Percentiles rank a stretch among this genome's conserved stretches.
Evolutionary conservation across 2,888 invertebrate genomes (phyloP).

Genomic region (Eueremaeus valkanovi): DNA sequence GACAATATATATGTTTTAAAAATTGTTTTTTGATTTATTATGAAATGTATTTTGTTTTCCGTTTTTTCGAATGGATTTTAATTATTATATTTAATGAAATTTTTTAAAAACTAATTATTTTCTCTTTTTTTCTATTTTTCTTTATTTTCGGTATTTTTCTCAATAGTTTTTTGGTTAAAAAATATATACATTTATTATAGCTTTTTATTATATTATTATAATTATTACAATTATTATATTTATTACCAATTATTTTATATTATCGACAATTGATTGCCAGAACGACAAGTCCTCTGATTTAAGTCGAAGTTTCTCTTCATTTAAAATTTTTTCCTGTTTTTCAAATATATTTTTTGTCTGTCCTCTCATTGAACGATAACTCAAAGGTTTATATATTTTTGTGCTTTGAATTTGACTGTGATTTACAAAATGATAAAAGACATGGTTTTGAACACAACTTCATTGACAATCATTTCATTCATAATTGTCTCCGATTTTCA

Average conservation of each 20-base stretch:
- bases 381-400: constrained; percentile 31
- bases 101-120: not conserved
- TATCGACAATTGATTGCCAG: not conserved
- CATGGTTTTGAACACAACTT: constrained; percentile 10
- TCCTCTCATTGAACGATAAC: constrained; percentile 21
- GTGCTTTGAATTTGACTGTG: constrained; percentile 32
- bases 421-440: constrained; percentile 28
- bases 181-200: not conserved
- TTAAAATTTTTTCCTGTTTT: not conserved
- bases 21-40: not conserved
- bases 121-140: not conserved
- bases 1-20: not conserved
- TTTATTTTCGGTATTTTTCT: not conserved
- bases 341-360: not conserved
- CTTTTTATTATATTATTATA: not conserved
- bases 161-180: not conserved
- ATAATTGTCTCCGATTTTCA: not conserved
- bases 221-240: constrained; percentile 13
- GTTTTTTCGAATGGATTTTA: not conserved
- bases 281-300: constrained; percentile 18
- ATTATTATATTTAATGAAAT: not conserved
- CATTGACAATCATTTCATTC: not conserved
- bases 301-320: constrained; percentile 24
- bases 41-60: not conserved
- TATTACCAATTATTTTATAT: not conserved